phyloP scores from a whole-genome alignment of 2,888 invertebrate genomes.

The Polyploca ridens region DNA sequence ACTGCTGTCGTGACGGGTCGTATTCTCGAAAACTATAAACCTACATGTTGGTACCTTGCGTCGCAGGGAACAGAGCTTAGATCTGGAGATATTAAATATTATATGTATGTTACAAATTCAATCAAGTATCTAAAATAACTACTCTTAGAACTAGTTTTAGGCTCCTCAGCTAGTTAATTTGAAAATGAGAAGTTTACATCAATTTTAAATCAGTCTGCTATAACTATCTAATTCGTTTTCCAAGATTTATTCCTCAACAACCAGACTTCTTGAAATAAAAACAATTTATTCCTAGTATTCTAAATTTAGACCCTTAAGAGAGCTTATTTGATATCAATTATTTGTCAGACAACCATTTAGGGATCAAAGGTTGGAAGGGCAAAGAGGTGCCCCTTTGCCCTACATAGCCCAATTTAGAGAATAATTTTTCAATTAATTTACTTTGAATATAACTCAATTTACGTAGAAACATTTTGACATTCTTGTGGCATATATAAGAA shows the following conservation, averaged over 20 bases:
- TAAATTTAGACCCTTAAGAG: slow-evolving; percentile 1
- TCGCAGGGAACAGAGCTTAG: slow-evolving; percentile 30
- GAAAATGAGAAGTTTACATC: background rate
- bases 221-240: background rate
- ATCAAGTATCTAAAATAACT: background rate
- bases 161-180: no score
- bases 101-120: background rate
- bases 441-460: background rate
- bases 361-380: background rate
- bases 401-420: slow-evolving; percentile 2
- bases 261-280: background rate
- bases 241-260: background rate
- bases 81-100: slow-evolving; percentile 7
- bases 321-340: slow-evolving; percentile 1
- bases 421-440: slow-evolving; percentile 1
- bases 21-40: slow-evolving; percentile 74
- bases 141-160: no score
- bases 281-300: background rate
- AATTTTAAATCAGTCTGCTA: no score
- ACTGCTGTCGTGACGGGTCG: slow-evolving; percentile 33
- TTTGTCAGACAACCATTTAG: slow-evolving; percentile 4
- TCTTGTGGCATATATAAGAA: background rate
- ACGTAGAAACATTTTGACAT: background rate
- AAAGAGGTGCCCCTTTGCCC: background rate
- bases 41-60: slow-evolving; percentile 56